Percentiles rank a stretch among this genome's conserved stretches.
Conservation (phyloP, 2,888 invertebrate genomes). For the Eristalinus aeneus region DNA sequence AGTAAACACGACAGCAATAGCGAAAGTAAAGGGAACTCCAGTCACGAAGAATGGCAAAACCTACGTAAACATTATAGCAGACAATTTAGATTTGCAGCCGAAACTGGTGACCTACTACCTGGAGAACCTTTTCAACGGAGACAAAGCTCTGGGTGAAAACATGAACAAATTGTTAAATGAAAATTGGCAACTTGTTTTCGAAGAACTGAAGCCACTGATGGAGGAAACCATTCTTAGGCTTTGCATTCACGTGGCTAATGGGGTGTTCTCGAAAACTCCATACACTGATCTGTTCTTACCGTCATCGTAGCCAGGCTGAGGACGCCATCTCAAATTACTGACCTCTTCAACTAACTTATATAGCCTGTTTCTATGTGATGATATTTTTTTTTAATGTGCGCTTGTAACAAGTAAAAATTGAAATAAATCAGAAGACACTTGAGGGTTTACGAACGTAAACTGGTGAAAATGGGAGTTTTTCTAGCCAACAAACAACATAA, state of each 20-base stretch:
- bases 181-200: not conserved
- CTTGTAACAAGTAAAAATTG: no score
- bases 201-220: not conserved
- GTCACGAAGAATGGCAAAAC: slow-evolving; percentile 43
- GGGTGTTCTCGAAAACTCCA: not conserved
- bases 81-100: not conserved
- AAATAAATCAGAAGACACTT: no score
- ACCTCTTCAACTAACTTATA: not conserved
- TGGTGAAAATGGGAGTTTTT: no score
- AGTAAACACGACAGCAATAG: not conserved
- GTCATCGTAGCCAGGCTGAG: not conserved
- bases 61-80: slow-evolving; percentile 14
- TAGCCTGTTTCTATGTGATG: not conserved
- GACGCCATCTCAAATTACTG: not conserved
- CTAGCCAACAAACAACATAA: no score
- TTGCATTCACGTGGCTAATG: not conserved
- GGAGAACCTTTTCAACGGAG: slow-evolving; percentile 79
- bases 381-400: not conserved
- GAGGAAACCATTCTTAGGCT: not conserved
- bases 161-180: slow-evolving; percentile 78
- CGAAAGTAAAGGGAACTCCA: not conserved
- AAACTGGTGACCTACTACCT: slow-evolving; percentile 72
- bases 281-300: not conserved
- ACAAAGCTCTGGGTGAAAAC: slow-evolving; percentile 77
- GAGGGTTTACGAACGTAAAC: no score